Evolutionary conservation across 1,140 invertebrate genomes (phyloP).

Genomic region (Hyles euphorbiae): DNA sequence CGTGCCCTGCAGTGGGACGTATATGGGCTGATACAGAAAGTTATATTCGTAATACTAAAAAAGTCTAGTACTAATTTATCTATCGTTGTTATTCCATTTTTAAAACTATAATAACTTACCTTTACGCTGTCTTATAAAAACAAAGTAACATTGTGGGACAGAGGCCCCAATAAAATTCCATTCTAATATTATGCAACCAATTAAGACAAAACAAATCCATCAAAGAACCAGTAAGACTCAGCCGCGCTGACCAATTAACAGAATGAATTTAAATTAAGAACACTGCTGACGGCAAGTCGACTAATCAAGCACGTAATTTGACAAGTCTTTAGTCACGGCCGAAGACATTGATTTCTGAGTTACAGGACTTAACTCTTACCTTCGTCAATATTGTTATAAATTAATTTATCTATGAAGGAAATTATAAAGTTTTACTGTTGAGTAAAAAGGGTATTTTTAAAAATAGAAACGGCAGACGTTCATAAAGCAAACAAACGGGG

Average conservation of each 20-base stretch:
- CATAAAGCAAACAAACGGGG: not conserved
- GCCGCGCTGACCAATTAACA: constrained; percentile 20
- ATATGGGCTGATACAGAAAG: too few relatives aligned
- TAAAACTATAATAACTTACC: too few relatives aligned
- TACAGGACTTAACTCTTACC: too few relatives aligned
- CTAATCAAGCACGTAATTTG: constrained; percentile 23
- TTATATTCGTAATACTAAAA: too few relatives aligned
- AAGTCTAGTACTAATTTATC: too few relatives aligned
- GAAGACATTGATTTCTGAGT: constrained; percentile 9
- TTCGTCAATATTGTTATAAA: not conserved
- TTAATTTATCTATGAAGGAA: too few relatives aligned
- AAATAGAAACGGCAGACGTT: not conserved
- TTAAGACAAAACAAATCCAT: constrained; percentile 13
- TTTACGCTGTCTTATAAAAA: too few relatives aligned
- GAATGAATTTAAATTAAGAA: constrained; percentile 28
- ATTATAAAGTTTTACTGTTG: too few relatives aligned
- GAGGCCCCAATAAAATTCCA: too few relatives aligned
- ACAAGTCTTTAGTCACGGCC: constrained; percentile 15
- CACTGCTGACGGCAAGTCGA: constrained; percentile 10
- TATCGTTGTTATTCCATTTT: too few relatives aligned
- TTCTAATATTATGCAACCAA: constrained; percentile 1
- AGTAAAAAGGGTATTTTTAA: not conserved
- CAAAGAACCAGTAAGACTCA: constrained; percentile 22
- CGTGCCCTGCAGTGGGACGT: too few relatives aligned
- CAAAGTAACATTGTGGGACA: too few relatives aligned